Conservation (phyloP, 2,797 vertebrate species). For the Nasua narica region DNA sequence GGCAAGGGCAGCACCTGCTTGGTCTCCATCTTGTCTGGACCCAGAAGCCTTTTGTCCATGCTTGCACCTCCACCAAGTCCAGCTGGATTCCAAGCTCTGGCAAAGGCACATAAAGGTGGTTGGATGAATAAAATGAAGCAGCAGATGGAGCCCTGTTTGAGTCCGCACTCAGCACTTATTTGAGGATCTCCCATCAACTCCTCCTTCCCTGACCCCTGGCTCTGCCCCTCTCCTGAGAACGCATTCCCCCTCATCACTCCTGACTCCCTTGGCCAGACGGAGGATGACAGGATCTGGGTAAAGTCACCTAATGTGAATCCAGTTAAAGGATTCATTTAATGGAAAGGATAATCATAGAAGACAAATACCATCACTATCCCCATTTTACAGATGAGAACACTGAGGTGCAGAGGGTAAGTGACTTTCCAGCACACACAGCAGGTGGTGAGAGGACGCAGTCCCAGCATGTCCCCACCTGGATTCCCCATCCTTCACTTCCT, state of each 20-base stretch:
- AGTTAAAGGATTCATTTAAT: background rate
- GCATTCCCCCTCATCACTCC: too few species aligned
- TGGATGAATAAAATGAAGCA: background rate
- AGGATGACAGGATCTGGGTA: background rate
- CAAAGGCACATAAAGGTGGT: background rate
- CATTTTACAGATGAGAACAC: background rate
- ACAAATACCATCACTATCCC: background rate
- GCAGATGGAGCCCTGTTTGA: fast-evolving
- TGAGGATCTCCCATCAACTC: background rate
- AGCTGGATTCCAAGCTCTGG: background rate
- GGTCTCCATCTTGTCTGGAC: background rate
- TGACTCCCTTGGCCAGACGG: background rate
- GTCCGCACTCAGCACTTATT: background rate
- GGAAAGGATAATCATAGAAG: background rate
- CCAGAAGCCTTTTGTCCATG: background rate
- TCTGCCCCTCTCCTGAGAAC: background rate
- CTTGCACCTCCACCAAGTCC: background rate
- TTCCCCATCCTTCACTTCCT: background rate
- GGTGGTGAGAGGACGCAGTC: too few species aligned
- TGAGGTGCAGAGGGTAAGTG: background rate
- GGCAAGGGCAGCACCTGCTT: background rate
- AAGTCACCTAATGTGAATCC: background rate
- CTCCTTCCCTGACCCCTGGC: background rate
- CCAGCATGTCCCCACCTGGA: too few species aligned
- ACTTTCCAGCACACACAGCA: background rate